Evolutionary conservation across 2,113 vertebrate species (phyloP), one percentile per base, ranked within the genome.

Genomic region (Oryzias woworae): DNA sequence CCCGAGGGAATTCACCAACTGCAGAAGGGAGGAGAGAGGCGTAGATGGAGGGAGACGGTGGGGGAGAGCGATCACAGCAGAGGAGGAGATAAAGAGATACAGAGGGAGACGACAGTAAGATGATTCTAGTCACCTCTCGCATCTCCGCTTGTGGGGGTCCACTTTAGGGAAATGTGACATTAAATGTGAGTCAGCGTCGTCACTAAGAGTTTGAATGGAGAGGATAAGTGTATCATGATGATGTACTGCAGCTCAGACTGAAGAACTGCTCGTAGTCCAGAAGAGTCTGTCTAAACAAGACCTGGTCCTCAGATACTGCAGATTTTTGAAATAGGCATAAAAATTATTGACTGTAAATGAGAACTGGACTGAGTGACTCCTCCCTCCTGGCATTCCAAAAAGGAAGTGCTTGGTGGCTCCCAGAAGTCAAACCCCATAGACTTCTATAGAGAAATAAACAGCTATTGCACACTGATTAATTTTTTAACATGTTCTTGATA

Each of bases 1-100:
- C 89, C 81, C 78, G 62, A 62, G 88, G 90, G 87, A 86, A 87
- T 75, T 75, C 77, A 81, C 75, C 26, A 75, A 82, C 85, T 88
- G 83, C 82, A 88, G 80, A 71, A 72, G 69, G 74, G 50, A 48
- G 54, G 62, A 66, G 77, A 58, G 66, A 53, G 64, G 61, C 45
- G 41, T n/a, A 58, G 68, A 67, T 46, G 45, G 66, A 55, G 73
- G 24, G 58, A 26, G 66, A 49, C 53, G 18, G 31, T 14, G 17
- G 23, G 23, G n/a, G 53, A 49, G 56, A 55, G 58, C 13, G 67
- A 72, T 64, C 56, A 56, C 54, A 73, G 67, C 47, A 61, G 57
- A 62, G 68, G 24, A 15, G 43, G 51, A 64, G 65, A 67, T 54
- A 75, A 66, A 72, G 82, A 71, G 74, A 76, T 76, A 74, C 26